Evolutionary conservation across 92 coral and sea anemone genomes (phyloP), one percentile per base, ranked within the genome.

Genomic region (Phymanthus crucifer): DNA sequence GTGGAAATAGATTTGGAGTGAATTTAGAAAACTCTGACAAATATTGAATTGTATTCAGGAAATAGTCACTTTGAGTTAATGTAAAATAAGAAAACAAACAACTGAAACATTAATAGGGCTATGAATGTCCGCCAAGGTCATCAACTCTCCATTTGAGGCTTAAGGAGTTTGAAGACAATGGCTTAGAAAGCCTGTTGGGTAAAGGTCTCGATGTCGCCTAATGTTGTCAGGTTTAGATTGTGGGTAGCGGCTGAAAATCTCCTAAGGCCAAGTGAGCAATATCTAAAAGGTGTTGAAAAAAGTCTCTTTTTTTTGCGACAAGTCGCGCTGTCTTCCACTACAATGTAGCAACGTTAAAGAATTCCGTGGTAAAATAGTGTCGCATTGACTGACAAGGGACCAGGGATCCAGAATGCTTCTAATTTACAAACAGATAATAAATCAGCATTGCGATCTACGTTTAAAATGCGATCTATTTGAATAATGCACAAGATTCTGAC

Each of bases 61-160:
- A 54, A 54, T 54, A 23, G 64, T 54, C 27, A 54, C 64, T 54
- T 54, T 54, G 64, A 54, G 64, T 54, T 54, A 54, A 54, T 54
- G 64, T 54, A 54, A 54, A 54, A 54, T 54, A 54, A 3, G 64
- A 54, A 54, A 54, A 54, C 64, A 54, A 54, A 54, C 27, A 54
- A 54, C 21, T 54, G 31, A 54, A 54, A 54, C 2, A 54, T 54
- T 24, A 54, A 54, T 54, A 54, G 27, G 4, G 64, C 64, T 54
- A 54, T 43, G 14, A 43, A 43, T 7, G 48, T 43, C 48, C 48
- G 48, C 48, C 48, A 43, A 43, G 48, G 48, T 43, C 48, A 43
- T 43, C 18, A 43, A 43, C 48, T 7, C 48, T 43, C 48, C 48
- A 43, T 43, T 43, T 43, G 48, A 43, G 14, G 14, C 48, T 43